A percentile compares a stretch with the other conserved stretches of the same genome.
Conservation (phyloP, 2,113 vertebrate species). For the Thamnophis sirtalis region DNA sequence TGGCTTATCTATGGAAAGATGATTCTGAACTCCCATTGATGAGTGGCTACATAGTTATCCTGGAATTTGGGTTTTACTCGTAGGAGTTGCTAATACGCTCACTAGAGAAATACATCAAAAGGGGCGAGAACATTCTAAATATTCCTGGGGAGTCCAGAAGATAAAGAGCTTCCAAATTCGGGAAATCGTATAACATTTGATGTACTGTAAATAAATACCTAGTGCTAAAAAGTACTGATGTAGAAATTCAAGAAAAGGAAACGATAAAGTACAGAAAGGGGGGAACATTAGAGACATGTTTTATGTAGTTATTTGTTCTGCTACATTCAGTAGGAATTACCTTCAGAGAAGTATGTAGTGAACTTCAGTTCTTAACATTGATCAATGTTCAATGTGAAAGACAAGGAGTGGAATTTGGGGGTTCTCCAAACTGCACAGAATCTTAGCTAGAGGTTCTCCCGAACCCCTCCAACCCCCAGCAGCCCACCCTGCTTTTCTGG, state of each 20-base stretch:
- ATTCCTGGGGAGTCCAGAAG: background rate
- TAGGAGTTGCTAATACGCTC: background rate
- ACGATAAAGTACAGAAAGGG: background rate
- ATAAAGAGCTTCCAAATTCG: background rate
- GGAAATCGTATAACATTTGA: background rate
- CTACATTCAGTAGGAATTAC: background rate
- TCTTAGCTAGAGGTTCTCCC: too few species aligned
- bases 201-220: background rate
- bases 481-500: too few species aligned
- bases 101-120: background rate
- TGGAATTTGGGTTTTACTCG: background rate
- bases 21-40: background rate
- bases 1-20: background rate
- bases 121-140: background rate
- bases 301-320: background rate
- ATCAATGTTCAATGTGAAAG: too few species aligned
- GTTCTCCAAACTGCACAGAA: too few species aligned
- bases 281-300: background rate
- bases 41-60: background rate
- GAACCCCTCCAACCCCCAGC: too few species aligned
- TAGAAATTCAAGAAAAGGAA: background rate
- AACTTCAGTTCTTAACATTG: background rate
- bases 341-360: background rate
- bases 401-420: too few species aligned
- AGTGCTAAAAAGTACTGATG: background rate